Evolutionary conservation across 2,888 invertebrate species (phyloP).

Genomic region (Julus scandinavius): DNA sequence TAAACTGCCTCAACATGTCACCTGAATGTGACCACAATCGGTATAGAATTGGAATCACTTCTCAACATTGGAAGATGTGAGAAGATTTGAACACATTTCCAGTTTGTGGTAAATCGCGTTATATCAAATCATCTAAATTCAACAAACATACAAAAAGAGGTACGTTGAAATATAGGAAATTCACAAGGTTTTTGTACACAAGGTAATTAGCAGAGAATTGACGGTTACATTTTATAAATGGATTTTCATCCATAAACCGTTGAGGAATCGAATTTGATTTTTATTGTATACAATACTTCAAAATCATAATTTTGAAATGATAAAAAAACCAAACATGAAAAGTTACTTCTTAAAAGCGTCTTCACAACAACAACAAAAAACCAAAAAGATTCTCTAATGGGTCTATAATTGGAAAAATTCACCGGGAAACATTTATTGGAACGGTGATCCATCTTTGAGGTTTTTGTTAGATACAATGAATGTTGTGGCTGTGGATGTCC

Average conservation of each 20-base stretch:
- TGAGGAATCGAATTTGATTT: too few species aligned
- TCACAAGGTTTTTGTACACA: neutral
- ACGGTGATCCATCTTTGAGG: neutral
- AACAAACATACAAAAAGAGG: neutral
- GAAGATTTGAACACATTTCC: too few species aligned
- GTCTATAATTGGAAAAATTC: slow-evolving; percentile 7
- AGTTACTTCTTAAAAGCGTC: too few species aligned
- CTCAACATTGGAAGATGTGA: too few species aligned
- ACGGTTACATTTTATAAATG: too few species aligned
- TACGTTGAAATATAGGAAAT: neutral
- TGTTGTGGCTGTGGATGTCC: neutral
- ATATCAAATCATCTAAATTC: neutral
- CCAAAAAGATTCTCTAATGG: neutral
- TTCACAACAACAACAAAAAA: neutral
- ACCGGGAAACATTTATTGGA: neutral
- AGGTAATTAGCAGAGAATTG: too few species aligned
- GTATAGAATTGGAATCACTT: too few species aligned
- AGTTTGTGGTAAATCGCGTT: neutral
- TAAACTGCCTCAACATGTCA: too few species aligned
- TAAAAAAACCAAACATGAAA: neutral
- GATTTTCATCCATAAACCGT: too few species aligned
- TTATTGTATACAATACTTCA: neutral
- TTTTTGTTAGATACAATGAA: neutral
- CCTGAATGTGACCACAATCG: too few species aligned
- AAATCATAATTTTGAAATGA: neutral